Evolutionary conservation across 2,113 vertebrate species (phyloP), one percentile per base, ranked within the genome.

Genomic region (Actenoides hombroni): DNA sequence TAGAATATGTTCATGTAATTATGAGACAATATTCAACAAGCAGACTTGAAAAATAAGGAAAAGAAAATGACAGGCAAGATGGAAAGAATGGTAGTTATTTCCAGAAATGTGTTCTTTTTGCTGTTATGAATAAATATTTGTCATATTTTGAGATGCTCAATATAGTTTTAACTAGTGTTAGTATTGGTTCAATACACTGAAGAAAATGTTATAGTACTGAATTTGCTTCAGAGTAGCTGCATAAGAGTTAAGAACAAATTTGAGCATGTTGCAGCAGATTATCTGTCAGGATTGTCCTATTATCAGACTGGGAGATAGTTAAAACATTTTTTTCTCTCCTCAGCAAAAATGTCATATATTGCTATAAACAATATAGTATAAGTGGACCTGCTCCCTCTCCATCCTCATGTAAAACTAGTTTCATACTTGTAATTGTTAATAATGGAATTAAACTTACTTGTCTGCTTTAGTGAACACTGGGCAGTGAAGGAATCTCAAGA

Each of bases 371-470:
- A 16, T n/a, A 25, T 1, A 20, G 8, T 44, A 56, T 14, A 85
- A 89, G 31, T 35, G 13, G 13, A 29, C 0, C 0, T 49, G 7
- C 2, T 86, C 15, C 20, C 17, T 44, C 12, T 44, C 4, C 10
- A 67, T 25, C 6, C 2, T 61, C 15, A 56, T 8, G 4, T 49
- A 21, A 39, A 84, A 40, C 5, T n/a, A 25, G 26, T 67, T 77
- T 39, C 13, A 29, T 46, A 40, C 0, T 67, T 1, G 2, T 33
- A 70, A 20, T 6, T 35, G 33, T 33, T 24, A 73, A 44, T 21
- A 17, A 63, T 68, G 13, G 23, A 78, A 73, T 44, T 63, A 19
- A 63, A 74, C 0, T 35, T 74, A 6, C 13, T 48, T 77, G 0
- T 51, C 24, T 61, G 7, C 9, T 68, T 78, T 57, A 57, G 10